Base-by-base conservation (phyloP, 2,888 invertebrate species). In the Punctoribates punctum region DNA sequence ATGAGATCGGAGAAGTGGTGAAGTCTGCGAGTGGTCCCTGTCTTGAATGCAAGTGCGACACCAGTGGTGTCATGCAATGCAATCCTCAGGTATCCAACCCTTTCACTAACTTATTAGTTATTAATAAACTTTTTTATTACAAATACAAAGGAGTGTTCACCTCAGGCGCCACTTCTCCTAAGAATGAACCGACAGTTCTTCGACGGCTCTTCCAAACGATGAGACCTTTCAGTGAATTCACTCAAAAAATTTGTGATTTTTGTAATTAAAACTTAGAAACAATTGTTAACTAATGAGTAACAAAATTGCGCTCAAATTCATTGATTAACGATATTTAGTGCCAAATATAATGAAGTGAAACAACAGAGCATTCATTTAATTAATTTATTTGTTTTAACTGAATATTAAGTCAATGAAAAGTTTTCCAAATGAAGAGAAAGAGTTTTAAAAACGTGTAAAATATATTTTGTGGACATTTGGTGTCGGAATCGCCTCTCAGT, bases 31-130 rank as follows among this genome's bases (percentile, higher is more conserved):
- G 94, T 82, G 94, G 94, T 82, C 94, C 95, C 83, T 95, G 95
- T 86, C 90, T 94, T 85, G 90, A 92, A 84, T 95, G 95, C 93
- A 91, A 90, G 94, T 95, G 95, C 86, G 94, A 94, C 82, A 90
- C 91, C 79, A 91, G 93, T 84, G 94, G 94, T 82, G 91, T 93
- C 85, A 94, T 95, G 94, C 90, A 93, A 85, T 95, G 95, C 85
- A 92, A 94, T 85, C 95, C 95, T 77, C 91, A 91, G 85, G 89
- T 75, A 70, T 17, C 23, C 89, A 79, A 94, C 94, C 85, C 91
- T 8, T 15, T 15, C 54, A 11, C 46, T 9, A 9, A 8, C 25
- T 17, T 20, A 27, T 51, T 54, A 23, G 17, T 42, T 72, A 1
- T 15, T 9, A 23, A 72, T 20, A 9, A 48, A 11, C 17, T 70